Base-by-base conservation (phyloP, 2,113 vertebrate species). In the Clarias magur region DNA sequence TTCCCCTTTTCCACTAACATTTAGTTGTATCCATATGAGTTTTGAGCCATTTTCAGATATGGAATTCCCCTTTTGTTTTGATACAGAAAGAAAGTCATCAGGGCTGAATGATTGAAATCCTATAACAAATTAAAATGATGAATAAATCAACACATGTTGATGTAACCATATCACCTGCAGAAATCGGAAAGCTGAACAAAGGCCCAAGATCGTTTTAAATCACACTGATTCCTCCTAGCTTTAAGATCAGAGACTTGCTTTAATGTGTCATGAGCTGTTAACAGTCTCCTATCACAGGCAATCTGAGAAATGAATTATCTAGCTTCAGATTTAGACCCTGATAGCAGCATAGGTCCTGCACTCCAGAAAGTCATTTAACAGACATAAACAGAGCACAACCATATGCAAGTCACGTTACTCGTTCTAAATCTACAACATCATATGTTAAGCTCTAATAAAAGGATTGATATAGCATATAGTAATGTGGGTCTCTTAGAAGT, bases 231-330 rank as follows among this genome's bases (percentile, higher is more conserved):
- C 87, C 88, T 87, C 79, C 83, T 67, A 78, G 70, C 82, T 83
- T 84, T 80, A 88, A 87, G 85, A 88, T 89, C 79, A 85, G 86
- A 90, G 89, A 90, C 89, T 85, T 81, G 86, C 70, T 27, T 88
- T 93, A 93, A 93, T 95, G 87, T 90, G 88, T 94, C 93, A 27
- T 87, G 89, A 92, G 91, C 88, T 73, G 81, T 89, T 79, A 93
- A 93, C 93, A 93, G 92, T 90, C 68, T 63, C 81, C 93, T 92
- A 95, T 94, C 90, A 91, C 89, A n/a, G 86, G 89, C 86, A 92
- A 94, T 93, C 93, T 92, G 94, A 95, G 93, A 94, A 94, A 89
- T 90, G 90, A 93, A 95, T 94, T 94, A 95, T 93, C 93, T 63
- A 92, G 93, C 89, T 93, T 93, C 93, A 93, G 92, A 95, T 94